Evolutionary conservation across 2,797 vertebrate species (phyloP), one percentile per base, ranked within the genome.

Genomic region (Galagoides demidoff): DNA sequence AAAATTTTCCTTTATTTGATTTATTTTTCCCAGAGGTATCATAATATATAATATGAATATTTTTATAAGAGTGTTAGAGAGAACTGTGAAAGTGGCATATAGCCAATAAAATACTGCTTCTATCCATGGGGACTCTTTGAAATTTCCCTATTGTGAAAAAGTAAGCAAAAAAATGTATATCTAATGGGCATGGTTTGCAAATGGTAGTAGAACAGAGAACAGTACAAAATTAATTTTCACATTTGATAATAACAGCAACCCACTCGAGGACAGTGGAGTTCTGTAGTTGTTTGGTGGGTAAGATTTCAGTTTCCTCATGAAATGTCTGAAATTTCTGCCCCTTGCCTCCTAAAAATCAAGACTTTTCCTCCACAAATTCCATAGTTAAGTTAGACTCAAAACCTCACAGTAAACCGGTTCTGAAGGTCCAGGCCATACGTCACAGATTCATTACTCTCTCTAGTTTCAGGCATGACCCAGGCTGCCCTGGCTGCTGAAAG

Each of bases 21-120:
- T 96, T 96, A 87, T 92, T 89, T 29, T 93, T 85, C 90, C 82
- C 88, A 84, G 45, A 52, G 34, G 3, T 25, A 74, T 63, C 49
- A 61, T 93, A 90, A 81, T 82, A 74, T 81, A 37, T 45, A 91
- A 95, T 45, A 74, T 74, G 70, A 45, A 19, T 94, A 78, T 89
- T 96, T 94, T 92, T 84, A 29, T 84, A 86, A 74, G 63, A 39
- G 5, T 85, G 92, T 88, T 86, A 91, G 78, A 91, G 92, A 87
- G 82, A 92, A 96, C 95, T 95, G 59, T 83, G 45, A 71, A 84
- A 70, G 39, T 92, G 52, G 8, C 55, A 81, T 31, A 70, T 37
- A 87, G 52, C 27, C 59, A 94, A 86, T 94, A 96, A 94, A 70
- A 85, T 94, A 86, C 89, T 92, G 25, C 68, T 64, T 76, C 43